phyloP scores from a whole-genome alignment of 2,888 invertebrate species.

The Odontomyia ornata region DNA sequence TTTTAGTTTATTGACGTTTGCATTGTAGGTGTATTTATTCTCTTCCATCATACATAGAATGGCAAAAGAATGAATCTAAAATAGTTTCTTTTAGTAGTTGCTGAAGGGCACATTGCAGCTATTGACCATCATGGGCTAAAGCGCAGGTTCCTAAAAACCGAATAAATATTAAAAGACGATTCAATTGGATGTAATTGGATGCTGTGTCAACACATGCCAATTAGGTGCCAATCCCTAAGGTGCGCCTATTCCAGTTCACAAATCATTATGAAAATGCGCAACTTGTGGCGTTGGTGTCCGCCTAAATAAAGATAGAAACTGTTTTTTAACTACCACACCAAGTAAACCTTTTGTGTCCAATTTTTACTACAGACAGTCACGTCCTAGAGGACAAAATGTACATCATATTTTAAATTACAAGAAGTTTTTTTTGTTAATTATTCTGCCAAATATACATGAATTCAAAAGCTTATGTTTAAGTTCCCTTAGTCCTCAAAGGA shows the following conservation, averaged over 20 bases:
- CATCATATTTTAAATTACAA: background rate
- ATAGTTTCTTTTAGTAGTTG: background rate
- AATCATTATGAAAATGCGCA: background rate
- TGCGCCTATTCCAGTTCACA: background rate
- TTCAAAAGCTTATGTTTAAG: background rate
- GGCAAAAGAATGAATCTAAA: background rate
- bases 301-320: background rate
- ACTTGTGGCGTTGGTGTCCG: background rate
- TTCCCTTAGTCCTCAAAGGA: background rate
- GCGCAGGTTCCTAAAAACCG: background rate
- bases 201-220: slow-evolving; percentile 1
- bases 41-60: background rate
- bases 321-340: background rate
- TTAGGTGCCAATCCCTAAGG: background rate
- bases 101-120: too few species aligned
- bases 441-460: background rate
- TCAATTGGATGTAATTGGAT: background rate
- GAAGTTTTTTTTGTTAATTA: background rate
- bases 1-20: too few species aligned
- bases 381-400: background rate
- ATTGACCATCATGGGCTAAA: too few species aligned
- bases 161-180: background rate
- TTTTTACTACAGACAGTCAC: background rate
- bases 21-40: background rate
- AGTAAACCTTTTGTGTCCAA: background rate